Percentiles rank a stretch among this genome's conserved stretches.
Evolutionary conservation across 2,888 invertebrate genomes (phyloP).

Genomic region (Oscheius myriophilus): DNA sequence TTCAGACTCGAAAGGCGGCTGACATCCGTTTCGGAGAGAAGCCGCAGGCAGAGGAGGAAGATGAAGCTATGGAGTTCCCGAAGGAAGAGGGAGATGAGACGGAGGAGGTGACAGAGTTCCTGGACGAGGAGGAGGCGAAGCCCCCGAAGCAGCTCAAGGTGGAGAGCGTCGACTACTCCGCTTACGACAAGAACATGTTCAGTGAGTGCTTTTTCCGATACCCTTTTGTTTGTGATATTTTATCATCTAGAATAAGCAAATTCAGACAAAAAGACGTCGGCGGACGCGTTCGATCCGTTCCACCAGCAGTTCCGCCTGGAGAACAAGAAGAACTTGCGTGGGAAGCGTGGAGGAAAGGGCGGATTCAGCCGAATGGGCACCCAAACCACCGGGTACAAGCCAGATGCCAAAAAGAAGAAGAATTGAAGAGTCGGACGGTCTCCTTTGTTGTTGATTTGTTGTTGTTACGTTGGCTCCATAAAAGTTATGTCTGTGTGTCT

Average conservation of each 20-base stretch:
- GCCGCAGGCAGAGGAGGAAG: constrained; percentile 7
- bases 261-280: constrained; percentile 35
- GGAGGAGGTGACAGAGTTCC: constrained; percentile 14
- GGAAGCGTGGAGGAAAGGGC: constrained; percentile 28
- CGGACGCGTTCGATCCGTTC: constrained; percentile 46
- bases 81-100: constrained; percentile 23
- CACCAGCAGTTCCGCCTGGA: constrained; percentile 38
- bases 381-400: constrained; percentile 21
- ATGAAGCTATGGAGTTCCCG: neutral
- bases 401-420: constrained; percentile 10
- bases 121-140: constrained; percentile 1
- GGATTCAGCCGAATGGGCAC: constrained; percentile 38
- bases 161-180: constrained; percentile 38
- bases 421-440: constrained; percentile 1
- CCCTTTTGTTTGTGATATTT: neutral
- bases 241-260: neutral
- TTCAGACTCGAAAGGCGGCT: constrained; percentile 27
- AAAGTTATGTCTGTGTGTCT: constrained; percentile 10
- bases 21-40: constrained; percentile 19
- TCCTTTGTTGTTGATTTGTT: constrained; percentile 11
- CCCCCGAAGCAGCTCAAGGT: constrained; percentile 15
- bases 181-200: constrained; percentile 36
- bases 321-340: constrained; percentile 17
- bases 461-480: constrained; percentile 22
- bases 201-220: constrained; percentile 22